These are phyloP conservation scores for Actinia equina DNA, from an alignment of 64 coral and sea anemone genomes.

Conservation along the genomic window DNA sequence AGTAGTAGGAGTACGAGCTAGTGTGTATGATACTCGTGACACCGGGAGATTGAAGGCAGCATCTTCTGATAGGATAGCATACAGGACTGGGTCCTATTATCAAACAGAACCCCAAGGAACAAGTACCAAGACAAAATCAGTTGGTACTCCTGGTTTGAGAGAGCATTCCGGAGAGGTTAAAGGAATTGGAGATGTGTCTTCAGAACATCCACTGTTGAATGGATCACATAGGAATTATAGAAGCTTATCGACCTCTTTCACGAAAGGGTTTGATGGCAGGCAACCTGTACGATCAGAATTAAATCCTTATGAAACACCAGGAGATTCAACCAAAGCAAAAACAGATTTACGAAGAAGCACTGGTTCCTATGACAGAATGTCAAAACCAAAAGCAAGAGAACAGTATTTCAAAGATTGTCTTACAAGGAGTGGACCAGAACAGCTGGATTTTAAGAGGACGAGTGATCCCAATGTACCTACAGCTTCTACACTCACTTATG, in stretches of 20 bases:
- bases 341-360: not conserved
- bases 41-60: not conserved
- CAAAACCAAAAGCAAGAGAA: not conserved
- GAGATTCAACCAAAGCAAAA: not conserved
- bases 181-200: not conserved
- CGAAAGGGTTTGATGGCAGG: not conserved
- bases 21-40: not conserved
- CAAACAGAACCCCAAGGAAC: not conserved
- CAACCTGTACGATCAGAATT: not conserved
- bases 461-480: not conserved
- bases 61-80: not conserved
- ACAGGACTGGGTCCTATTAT: not conserved
- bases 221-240: not conserved
- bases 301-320: not conserved
- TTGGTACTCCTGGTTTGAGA: not conserved
- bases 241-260: not conserved
- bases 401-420: not conserved
- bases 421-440: not conserved
- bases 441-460: not conserved
- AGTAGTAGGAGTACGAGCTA: not conserved
- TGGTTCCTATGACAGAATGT: not conserved
- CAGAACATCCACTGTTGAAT: not conserved
- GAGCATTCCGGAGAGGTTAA: not conserved
- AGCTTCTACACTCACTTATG: not conserved
- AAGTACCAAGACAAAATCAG: not conserved